phyloP scores from a whole-genome alignment of 2,797 vertebrate species.

The Pseudocheirus occidentalis region DNA sequence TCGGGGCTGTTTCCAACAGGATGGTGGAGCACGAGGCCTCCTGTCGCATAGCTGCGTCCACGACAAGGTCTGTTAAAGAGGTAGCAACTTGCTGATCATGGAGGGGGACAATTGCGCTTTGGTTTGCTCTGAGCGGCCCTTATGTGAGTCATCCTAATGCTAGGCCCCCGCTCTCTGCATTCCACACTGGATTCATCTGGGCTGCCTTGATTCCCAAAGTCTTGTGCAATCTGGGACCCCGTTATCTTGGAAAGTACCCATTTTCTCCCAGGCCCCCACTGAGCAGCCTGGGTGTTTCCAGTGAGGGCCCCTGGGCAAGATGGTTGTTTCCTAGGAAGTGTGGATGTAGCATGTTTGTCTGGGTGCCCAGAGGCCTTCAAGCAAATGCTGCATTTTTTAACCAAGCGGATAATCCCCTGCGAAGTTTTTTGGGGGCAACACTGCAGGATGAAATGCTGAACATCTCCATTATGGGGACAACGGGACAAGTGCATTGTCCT shows the following conservation, averaged over 20 bases:
- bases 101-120: constrained; percentile 6
- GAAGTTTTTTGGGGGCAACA: constrained; percentile 11
- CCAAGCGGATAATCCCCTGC: neutral
- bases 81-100: constrained; percentile 32
- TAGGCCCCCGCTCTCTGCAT: neutral
- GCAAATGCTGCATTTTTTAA: constrained; percentile 48
- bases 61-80: constrained; percentile 64
- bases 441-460: constrained; percentile 37
- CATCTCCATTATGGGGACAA: constrained; percentile 12
- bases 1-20: constrained; percentile 51
- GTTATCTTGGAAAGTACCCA: constrained; percentile 9
- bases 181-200: constrained; percentile 17
- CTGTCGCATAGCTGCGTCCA: constrained; percentile 54
- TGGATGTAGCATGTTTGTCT: constrained; percentile 33
- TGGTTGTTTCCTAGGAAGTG: constrained; percentile 40
- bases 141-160: neutral
- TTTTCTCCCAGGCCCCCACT: constrained; percentile 49
- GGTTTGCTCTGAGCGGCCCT: constrained; percentile 41
- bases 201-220: constrained; percentile 55
- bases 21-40: constrained; percentile 52
- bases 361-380: constrained; percentile 31
- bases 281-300: constrained; percentile 48
- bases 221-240: constrained; percentile 30
- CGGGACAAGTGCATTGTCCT: neutral
- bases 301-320: constrained; percentile 16